Evolutionary conservation across 1,140 invertebrate genomes (phyloP).

Genomic region (Anagrus nilaparvatae): DNA sequence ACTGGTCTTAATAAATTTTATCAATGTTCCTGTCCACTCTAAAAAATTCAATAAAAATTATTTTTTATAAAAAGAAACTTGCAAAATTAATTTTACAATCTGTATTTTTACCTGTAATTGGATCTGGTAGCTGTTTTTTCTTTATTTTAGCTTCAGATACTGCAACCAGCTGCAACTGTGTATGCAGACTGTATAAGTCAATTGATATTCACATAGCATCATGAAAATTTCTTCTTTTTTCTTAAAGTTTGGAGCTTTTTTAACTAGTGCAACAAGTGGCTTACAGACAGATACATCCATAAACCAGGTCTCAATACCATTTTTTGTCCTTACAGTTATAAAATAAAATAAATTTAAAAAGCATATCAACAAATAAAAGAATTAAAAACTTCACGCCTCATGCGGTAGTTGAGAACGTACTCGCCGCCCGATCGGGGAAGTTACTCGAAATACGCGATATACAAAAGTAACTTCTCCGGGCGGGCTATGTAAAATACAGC

Average conservation of each 20-base stretch:
- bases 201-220: constrained; percentile 86
- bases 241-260: constrained; percentile 93
- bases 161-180: constrained; percentile 74
- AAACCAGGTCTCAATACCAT: constrained; percentile 88
- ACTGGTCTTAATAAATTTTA: constrained; percentile 85
- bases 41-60: constrained; percentile 28
- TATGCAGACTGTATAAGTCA: constrained; percentile 86
- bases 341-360: no score
- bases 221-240: constrained; percentile 96
- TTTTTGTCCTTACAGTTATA: constrained; percentile 74
- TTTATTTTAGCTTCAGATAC: constrained; percentile 92
- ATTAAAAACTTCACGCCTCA: no score
- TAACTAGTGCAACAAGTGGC: constrained; percentile 74
- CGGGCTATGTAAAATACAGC: no score
- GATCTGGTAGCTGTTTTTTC: constrained; percentile 83
- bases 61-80: constrained; percentile 4
- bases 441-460: no score
- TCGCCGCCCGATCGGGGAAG: no score
- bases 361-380: no score
- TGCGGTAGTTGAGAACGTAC: no score
- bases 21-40: constrained; percentile 90
- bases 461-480: no score
- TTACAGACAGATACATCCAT: constrained; percentile 91
- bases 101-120: constrained; percentile 63
- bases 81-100: constrained; percentile 5